These are phyloP conservation scores for Drosophila dives DNA, from an alignment of 2,888 invertebrate genomes.

Conservation along the genomic window DNA sequence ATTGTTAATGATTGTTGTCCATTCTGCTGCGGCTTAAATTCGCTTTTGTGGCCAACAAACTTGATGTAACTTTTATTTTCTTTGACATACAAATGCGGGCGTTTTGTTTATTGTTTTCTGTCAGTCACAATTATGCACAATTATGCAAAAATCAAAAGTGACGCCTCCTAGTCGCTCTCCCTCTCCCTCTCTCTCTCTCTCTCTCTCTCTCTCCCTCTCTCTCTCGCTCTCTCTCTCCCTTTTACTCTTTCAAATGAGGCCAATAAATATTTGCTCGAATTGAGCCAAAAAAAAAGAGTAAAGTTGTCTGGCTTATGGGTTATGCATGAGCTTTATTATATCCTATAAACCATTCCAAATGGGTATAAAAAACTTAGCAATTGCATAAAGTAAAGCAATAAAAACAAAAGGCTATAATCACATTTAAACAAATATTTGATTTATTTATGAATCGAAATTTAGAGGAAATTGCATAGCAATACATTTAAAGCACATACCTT, in stretches of 20 bases:
- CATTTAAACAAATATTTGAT: background rate
- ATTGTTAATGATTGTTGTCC: conserved; percentile 36
- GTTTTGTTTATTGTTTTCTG: conserved; percentile 54
- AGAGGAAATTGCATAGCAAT: background rate
- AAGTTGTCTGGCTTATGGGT: conserved; percentile 57
- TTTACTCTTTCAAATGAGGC: conserved; percentile 43
- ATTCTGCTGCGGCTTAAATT: conserved; percentile 24
- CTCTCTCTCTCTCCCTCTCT: background rate
- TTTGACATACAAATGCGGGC: conserved; percentile 40
- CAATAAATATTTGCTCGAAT: conserved; percentile 48
- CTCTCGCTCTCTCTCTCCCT: conserved; percentile 13
- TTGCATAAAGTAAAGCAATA: background rate
- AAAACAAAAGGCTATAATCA: background rate
- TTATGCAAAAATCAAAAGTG: conserved; percentile 41
- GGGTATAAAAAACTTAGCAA: conserved; percentile 1
- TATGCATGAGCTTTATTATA: conserved; percentile 66
- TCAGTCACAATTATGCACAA: conserved; percentile 65
- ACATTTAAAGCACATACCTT: background rate
- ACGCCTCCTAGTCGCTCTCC: background rate
- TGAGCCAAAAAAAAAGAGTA: conserved; percentile 15
- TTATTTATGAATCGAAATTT: background rate
- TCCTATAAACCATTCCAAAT: background rate
- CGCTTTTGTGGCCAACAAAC: conserved; percentile 36
- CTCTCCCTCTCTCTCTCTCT: background rate
- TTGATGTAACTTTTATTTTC: conserved; percentile 79